phyloP scores from a whole-genome alignment of 2,888 invertebrate species.

The Agrochola lychnidis region DNA sequence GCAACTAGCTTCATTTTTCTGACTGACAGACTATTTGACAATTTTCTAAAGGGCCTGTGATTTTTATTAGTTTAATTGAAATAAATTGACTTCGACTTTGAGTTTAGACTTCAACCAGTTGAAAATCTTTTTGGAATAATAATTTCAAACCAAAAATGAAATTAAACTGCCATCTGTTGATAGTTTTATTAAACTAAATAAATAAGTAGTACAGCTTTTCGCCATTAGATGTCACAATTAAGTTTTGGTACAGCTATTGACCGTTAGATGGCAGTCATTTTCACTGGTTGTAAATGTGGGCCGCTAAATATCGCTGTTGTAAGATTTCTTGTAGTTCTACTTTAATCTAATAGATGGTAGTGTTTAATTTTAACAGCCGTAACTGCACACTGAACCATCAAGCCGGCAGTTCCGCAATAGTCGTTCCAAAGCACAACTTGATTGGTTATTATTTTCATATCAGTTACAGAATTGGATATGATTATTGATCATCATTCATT shows the following conservation, averaged over 20 bases:
- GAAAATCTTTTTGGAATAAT: not conserved
- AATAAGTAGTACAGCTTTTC: accelerated
- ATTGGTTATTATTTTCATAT: not conserved
- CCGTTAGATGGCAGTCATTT: slow-evolving; percentile 2
- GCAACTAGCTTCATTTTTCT: not conserved
- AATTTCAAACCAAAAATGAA: not conserved
- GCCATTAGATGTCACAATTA: slow-evolving; percentile 2
- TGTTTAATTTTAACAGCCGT: not conserved
- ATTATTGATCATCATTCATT: too few relatives aligned
- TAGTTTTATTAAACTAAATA: not conserved
- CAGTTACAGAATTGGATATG: too few relatives aligned
- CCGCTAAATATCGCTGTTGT: not conserved
- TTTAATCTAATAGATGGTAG: not conserved
- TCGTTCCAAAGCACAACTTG: not conserved
- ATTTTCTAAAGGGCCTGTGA: too few relatives aligned
- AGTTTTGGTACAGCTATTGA: not conserved
- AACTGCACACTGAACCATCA: not conserved
- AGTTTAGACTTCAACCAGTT: too few relatives aligned
- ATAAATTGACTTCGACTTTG: not conserved
- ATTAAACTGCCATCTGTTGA: slow-evolving; percentile 16
- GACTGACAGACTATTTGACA: too few relatives aligned
- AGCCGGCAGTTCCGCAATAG: not conserved
- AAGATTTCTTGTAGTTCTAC: not conserved
- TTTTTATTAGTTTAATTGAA: too few relatives aligned
- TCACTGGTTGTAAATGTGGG: accelerated